Evolutionary conservation across 2,797 vertebrate species (phyloP).

Genomic region (Bucorvus abyssinicus): DNA sequence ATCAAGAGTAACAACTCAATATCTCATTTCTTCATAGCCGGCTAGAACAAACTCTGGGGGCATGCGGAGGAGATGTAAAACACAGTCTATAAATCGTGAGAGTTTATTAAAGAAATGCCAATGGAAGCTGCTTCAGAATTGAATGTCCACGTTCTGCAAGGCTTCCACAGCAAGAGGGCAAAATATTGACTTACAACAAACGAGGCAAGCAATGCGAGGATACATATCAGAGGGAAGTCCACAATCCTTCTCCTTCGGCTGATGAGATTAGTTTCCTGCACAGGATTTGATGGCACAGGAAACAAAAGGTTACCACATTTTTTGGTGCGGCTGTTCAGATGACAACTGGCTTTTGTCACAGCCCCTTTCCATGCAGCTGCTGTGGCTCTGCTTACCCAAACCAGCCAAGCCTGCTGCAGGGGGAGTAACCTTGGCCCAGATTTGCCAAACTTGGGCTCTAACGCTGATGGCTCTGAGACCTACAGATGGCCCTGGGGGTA

Average conservation of each 20-base stretch:
- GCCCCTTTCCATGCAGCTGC: accelerated
- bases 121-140: neutral
- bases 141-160: neutral
- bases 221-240: neutral
- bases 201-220: neutral
- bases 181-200: neutral
- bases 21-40: conserved; percentile 16
- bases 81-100: conserved; percentile 29
- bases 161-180: neutral
- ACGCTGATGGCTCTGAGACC: neutral
- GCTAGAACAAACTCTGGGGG: neutral
- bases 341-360: neutral
- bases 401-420: accelerated
- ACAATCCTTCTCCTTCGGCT: neutral
- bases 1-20: conserved; percentile 39
- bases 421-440: neutral
- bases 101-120: conserved; percentile 48
- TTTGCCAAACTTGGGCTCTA: neutral
- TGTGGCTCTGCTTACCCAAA: neutral
- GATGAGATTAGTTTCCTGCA: neutral
- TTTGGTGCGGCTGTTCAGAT: neutral
- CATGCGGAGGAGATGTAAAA: neutral
- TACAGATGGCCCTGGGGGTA: neutral
- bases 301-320: neutral
- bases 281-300: neutral